Evolutionary conservation across 2,113 vertebrate genomes (phyloP), one percentile per base, ranked within the genome.

Genomic region (Lanius ludovicianus): DNA sequence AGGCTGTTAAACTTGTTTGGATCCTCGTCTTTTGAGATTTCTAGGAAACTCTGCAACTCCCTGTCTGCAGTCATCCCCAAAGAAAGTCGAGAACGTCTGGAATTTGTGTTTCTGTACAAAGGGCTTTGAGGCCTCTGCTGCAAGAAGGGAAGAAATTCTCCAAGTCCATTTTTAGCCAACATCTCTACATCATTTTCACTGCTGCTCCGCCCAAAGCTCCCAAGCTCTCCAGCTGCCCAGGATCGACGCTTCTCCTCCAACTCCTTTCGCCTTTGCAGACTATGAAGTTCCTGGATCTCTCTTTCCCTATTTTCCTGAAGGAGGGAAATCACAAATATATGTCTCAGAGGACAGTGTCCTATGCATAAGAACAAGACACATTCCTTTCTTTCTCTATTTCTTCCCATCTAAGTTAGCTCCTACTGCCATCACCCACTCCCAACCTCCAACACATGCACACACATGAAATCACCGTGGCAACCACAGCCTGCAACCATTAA

Each of bases 111-210:
- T 78, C 99, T 98, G 69, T 97, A 98, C 2, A 98, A 98, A 2
- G 98, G 98, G 86, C 98, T 99, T 92, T 98, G 96, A 42, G 99
- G 98, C 80, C 99, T 98, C 73, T 98, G 98, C 64, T 98, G 98
- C 94, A 99, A 96, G 84, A 99, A 99, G 10, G 97, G 89, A 64
- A 97, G 86, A 88, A 98, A 95, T 84, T 99, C 99, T 83, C 99
- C 97, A 1, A 99, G 97, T 50, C 99, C 98, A 27, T 99, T 99
- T 94, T 98, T 99, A 62, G 98, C 98, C 90, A 99, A 94, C 93
- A 98, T 97, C 52, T 99, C 98, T 76, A 99, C 99, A 13, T 99
- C 99, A 9, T 98, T 99, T 97, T 99, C 99, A 41, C 99, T 99
- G 97, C 98, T 99, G 97, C 99, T 99, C 30, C 99, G 98, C 39